Evolutionary conservation across 2,113 vertebrate species (phyloP).

Genomic region (Pimephales promelas): DNA sequence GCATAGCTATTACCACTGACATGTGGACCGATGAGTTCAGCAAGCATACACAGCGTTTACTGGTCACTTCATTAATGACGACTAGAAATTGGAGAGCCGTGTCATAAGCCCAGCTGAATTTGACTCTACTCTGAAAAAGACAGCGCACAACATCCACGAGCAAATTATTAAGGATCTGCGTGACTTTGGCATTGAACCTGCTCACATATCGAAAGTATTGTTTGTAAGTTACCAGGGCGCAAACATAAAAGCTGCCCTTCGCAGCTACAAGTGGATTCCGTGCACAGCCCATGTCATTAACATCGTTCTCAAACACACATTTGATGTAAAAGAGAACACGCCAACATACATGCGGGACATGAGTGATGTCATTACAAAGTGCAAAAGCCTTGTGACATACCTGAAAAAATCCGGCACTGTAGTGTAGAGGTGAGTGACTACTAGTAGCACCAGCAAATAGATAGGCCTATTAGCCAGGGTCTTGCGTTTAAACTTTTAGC

Average conservation of each 20-base stretch:
- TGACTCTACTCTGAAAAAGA: not conserved
- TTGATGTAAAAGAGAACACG: conserved; percentile 13
- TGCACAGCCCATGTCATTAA: too few species aligned
- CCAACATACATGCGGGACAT: not conserved
- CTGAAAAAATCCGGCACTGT: not conserved
- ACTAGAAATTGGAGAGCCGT: not conserved
- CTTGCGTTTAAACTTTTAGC: not conserved
- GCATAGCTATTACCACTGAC: conserved; percentile 29
- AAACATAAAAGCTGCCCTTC: conserved; percentile 9
- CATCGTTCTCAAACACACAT: conserved; percentile 25
- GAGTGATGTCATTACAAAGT: not conserved
- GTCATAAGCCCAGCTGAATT: not conserved
- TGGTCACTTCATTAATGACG: conserved; percentile 6
- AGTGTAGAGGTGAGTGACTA: not conserved
- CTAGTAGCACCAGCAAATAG: not conserved
- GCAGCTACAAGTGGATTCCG: conserved; percentile 20
- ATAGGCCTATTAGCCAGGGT: not conserved
- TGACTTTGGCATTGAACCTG: not conserved
- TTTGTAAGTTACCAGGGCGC: conserved; percentile 7
- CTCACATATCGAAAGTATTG: conserved; percentile 8
- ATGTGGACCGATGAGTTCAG: conserved; percentile 41
- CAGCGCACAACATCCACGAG: not conserved
- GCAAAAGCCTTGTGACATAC: not conserved
- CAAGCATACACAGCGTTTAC: conserved; percentile 17
- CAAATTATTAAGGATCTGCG: not conserved